A percentile compares a stretch with the other conserved stretches of the same genome.
phyloP scores from a whole-genome alignment of 1,140 invertebrate species.

The Procambarus virginalis region DNA sequence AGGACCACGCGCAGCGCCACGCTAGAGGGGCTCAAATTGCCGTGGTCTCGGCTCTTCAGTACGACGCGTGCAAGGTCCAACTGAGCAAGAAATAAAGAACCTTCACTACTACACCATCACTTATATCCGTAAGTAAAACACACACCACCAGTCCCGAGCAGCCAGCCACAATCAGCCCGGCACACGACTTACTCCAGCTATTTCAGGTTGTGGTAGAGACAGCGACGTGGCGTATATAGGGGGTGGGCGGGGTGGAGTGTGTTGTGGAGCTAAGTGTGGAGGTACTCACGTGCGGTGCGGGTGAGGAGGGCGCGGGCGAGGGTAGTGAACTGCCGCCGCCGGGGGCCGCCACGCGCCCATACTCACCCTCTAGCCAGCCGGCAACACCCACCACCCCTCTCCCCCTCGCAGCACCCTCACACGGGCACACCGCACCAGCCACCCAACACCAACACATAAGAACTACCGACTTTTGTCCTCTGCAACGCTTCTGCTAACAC shows the following conservation, averaged over 20 bases:
- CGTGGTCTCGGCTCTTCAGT: conserved; percentile 52
- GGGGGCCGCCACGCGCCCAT: not conserved
- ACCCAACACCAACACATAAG: not conserved
- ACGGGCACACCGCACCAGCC: conserved; percentile 21
- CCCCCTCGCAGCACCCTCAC: not conserved
- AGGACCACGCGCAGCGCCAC: too few species aligned
- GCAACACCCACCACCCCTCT: not conserved
- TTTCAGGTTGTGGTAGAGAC: not conserved
- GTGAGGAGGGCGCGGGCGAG: not conserved
- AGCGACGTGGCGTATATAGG: not conserved
- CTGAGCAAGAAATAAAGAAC: conserved; percentile 43
- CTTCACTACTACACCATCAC: not conserved
- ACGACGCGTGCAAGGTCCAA: conserved; percentile 64
- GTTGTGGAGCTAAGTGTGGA: not conserved
- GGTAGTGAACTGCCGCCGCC: conserved; percentile 43
- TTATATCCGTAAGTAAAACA: conserved; percentile 47
- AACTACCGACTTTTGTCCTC: not conserved
- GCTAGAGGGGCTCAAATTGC: conserved; percentile 36
- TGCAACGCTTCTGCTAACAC: conserved; percentile 17
- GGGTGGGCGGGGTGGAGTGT: not conserved
- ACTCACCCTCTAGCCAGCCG: not conserved
- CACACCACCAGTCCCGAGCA: too few species aligned
- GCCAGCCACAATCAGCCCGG: not conserved
- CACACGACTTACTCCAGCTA: not conserved
- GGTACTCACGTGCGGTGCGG: not conserved